Evolutionary conservation across 2,113 vertebrate species (phyloP), one percentile per base, ranked within the genome.

Genomic region (Hirundichthys speculiger): DNA sequence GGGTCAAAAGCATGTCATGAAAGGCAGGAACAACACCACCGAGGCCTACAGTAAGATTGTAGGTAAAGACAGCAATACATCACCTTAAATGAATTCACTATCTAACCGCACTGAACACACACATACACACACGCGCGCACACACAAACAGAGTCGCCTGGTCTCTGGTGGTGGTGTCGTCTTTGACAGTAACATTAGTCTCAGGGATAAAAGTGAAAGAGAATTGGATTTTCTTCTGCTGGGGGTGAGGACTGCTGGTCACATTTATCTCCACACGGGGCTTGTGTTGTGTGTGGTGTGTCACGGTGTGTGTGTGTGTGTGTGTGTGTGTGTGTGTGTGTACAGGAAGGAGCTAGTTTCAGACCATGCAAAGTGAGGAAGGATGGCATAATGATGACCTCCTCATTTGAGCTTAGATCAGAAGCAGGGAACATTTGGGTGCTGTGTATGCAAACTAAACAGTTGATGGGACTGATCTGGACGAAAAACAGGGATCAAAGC

Each of bases 71-170:
- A 79, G 85, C 84, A 84, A 91, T 92, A 91, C 87, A 92, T 92
- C 92, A 92, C 77, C 88, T 86, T 87, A 92, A 92, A 93, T 92
- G 91, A 93, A 93, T 92, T 92, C 91, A 89, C 91, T 92, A 92
- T 92, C 91, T 90, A 81, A 77, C 83, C 62, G 70, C 83, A 86
- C 80, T 82, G 78, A 70, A 77, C 80, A 87, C 80, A 90, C 77
- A 77, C 68, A 86, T 71, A 73, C 53, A 58, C 69, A 80, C 74
- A 79, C 64, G 79, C 71, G 71, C 52, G 20, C 53, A 41, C 19
- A 69, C 58, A 52, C 66, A 58, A 45, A 76, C 64, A 60, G 56
- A 82, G 77, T 72, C 15, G 70, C 62, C 73, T 67, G 82, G 84
- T 86, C 89, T 89, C 87, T 84, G 77, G 82, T 78, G 86, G 79